Evolutionary conservation across 2,888 invertebrate genomes (phyloP).

Genomic region (Drosophila kanekoi): DNA sequence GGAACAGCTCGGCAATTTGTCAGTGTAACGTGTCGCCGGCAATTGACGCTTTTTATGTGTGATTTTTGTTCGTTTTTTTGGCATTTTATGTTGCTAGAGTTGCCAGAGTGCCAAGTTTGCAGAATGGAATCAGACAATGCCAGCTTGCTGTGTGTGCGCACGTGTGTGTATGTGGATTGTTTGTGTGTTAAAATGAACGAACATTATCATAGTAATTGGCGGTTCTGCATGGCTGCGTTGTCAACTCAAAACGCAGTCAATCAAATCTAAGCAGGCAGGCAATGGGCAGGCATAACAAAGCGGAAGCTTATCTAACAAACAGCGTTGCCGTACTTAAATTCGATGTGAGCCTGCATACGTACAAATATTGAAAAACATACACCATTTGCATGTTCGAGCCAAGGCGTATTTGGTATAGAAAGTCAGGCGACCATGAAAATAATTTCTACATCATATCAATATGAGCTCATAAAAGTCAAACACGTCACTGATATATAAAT

Average conservation of each 20-base stretch:
- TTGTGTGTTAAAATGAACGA: conserved; percentile 39
- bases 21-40: conserved; percentile 72
- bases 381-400: conserved; percentile 58
- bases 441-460: conserved; percentile 68
- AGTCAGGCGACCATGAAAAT: conserved; percentile 75
- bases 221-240: conserved; percentile 49
- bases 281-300: conserved; percentile 58
- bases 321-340: conserved; percentile 44
- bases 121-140: conserved; percentile 56
- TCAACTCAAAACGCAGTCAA: conserved; percentile 68
- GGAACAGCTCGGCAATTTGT: conserved; percentile 65
- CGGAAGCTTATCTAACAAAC: conserved; percentile 71
- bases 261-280: conserved; percentile 71
- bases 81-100: conserved; percentile 29
- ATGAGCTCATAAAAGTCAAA: conserved; percentile 76
- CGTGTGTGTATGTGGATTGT: conserved; percentile 7
- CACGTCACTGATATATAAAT: conserved; percentile 51
- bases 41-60: conserved; percentile 55
- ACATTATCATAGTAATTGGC: conserved; percentile 66
- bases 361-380: background rate
- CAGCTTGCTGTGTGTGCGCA: conserved; percentile 21
- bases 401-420: conserved; percentile 36
- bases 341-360: conserved; percentile 2
- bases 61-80: background rate
- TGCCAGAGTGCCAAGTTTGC: conserved; percentile 56